phyloP scores from a whole-genome alignment of 2,888 invertebrate genomes.

The Troglohyphantes excavatus region DNA sequence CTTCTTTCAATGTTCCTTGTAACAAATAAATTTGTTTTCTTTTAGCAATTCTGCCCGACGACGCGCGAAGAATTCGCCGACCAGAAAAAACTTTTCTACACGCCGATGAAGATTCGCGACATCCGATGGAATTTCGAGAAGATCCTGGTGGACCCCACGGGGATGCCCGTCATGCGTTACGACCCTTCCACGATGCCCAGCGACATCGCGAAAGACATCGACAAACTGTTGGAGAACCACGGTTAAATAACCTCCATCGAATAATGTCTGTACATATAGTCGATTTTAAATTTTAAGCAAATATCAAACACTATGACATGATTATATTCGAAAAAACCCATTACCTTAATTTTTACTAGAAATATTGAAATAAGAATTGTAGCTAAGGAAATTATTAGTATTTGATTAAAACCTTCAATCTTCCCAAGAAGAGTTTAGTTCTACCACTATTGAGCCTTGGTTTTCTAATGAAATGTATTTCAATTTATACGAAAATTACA shows the following conservation, averaged over 20 bases:
- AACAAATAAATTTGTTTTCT: neutral
- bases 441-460: no score
- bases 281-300: no score
- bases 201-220: conserved; percentile 58
- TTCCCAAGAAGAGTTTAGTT: no score
- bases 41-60: conserved; percentile 62
- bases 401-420: no score
- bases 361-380: no score
- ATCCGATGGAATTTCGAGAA: conserved; percentile 78
- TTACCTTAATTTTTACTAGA: no score
- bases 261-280: neutral
- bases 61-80: conserved; percentile 54
- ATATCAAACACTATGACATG: no score
- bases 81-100: conserved; percentile 62
- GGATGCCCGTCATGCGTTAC: conserved; percentile 68
- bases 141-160: conserved; percentile 51
- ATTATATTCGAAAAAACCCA: no score
- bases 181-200: conserved; percentile 68
- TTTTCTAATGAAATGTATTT: no score
- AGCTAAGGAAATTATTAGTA: no score
- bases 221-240: neutral
- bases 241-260: neutral
- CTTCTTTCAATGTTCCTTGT: no score
- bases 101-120: conserved; percentile 63
- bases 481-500: no score